Conservation (phyloP, 2,797 vertebrate genomes). For the Megaceryle alcyon region DNA sequence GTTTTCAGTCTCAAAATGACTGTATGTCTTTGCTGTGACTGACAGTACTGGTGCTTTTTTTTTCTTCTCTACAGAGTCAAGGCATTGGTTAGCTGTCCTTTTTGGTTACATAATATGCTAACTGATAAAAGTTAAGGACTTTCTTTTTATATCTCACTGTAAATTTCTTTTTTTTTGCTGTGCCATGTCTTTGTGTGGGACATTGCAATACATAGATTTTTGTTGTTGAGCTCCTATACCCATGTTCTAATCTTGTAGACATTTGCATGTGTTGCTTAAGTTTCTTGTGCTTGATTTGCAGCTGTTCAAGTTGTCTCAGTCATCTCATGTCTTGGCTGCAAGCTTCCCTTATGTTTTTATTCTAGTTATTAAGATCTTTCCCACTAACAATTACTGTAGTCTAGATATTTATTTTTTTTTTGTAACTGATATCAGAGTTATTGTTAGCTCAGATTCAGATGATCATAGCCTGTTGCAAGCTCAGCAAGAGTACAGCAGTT, state of each 20-base stretch:
- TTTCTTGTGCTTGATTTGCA: background rate
- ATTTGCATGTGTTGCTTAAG: background rate
- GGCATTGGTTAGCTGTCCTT: background rate
- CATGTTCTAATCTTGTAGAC: background rate
- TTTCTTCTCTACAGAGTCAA: background rate
- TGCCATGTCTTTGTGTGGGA: background rate
- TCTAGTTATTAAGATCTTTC: background rate
- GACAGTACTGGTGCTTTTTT: background rate
- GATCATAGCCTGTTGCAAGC: constrained; percentile 3
- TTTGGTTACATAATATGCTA: background rate
- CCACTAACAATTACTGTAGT: background rate
- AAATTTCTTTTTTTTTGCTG: background rate
- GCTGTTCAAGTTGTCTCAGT: background rate
- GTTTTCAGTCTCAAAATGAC: background rate
- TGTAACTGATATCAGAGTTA: background rate
- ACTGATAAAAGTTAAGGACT: background rate
- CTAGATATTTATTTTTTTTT: background rate
- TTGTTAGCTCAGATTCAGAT: background rate
- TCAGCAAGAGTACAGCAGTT: background rate
- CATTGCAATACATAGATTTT: background rate
- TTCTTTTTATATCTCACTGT: background rate
- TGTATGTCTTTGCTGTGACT: background rate
- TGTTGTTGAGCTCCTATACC: background rate
- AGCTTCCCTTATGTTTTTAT: background rate
- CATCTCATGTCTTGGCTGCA: background rate